Evolutionary conservation across 2,113 vertebrate genomes (phyloP).

Genomic region (Apodemus sylvaticus): DNA sequence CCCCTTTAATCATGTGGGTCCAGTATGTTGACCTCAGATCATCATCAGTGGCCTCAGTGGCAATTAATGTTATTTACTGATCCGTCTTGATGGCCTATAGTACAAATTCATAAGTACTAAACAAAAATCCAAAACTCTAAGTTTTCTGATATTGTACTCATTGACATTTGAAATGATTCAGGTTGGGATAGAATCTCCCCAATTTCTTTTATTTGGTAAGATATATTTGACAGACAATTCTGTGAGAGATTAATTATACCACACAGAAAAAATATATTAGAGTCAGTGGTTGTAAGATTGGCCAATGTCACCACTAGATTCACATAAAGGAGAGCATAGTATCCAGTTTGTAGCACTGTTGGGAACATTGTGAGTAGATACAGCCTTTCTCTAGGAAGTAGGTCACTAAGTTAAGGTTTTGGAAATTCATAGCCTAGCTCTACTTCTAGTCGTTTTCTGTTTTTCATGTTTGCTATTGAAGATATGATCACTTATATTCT

Average conservation of each 20-base stretch:
- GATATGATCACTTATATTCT: not conserved
- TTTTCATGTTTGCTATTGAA: not conserved
- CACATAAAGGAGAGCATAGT: not conserved
- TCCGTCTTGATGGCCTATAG: not conserved
- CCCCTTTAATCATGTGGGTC: not conserved
- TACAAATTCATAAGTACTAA: slow-evolving; percentile 3
- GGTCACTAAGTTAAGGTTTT: not conserved
- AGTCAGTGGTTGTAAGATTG: not conserved
- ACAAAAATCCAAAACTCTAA: not conserved
- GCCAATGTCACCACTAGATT: not conserved
- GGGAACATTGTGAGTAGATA: not conserved
- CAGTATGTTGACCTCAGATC: not conserved
- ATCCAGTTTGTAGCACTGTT: not conserved
- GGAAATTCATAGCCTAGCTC: not conserved
- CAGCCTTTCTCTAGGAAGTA: not conserved
- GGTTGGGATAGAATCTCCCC: not conserved
- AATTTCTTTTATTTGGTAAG: not conserved
- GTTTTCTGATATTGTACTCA: not conserved
- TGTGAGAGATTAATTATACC: not conserved
- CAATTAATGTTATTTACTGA: not conserved
- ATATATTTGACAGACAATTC: not conserved
- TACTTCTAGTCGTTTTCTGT: not conserved
- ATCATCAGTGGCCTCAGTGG: not conserved
- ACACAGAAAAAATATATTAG: not conserved
- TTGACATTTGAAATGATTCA: not conserved